A percentile compares a stretch with the other conserved stretches of the same genome.
Conservation (phyloP, 2,888 invertebrate species). For the Dryadula phaetusa region DNA sequence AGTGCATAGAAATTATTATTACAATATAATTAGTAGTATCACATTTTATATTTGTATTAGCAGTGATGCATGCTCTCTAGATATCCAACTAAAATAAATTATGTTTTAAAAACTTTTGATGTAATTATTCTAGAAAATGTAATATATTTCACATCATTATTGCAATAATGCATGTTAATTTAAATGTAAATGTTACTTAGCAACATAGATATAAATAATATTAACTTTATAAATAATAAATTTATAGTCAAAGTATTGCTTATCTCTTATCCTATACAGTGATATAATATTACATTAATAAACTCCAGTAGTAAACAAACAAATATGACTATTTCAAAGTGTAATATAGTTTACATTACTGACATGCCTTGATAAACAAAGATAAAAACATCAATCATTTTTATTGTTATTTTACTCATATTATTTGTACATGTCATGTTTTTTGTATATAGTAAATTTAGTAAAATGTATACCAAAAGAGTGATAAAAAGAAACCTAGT, state of each 20-base stretch:
- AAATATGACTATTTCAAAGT: constrained; percentile 7
- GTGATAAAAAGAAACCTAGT: too few relatives aligned
- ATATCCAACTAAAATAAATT: not conserved
- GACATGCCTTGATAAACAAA: constrained; percentile 1
- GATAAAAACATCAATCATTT: constrained; percentile 13
- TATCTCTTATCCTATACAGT: constrained; percentile 5
- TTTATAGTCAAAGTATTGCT: not conserved
- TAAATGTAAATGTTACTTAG: too few relatives aligned
- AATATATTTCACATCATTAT: too few relatives aligned
- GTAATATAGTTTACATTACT: not conserved
- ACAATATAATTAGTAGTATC: not conserved
- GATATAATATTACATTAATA: constrained; percentile 7
- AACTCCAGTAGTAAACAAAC: constrained; percentile 19
- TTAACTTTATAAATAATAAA: not conserved
- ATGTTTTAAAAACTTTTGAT: too few relatives aligned
- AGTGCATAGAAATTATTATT: not conserved
- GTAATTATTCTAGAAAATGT: too few relatives aligned
- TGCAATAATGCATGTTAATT: too few relatives aligned
- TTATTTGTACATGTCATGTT: not conserved
- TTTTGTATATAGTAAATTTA: not conserved
- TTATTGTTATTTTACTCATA: not conserved
- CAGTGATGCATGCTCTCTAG: not conserved
- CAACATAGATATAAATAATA: not conserved
- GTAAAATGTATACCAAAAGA: not conserved
- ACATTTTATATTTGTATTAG: not conserved